Percentiles rank a stretch among this genome's conserved stretches.
Conservation (phyloP, 1,140 invertebrate genomes). For the Archegozetes longisetosus region DNA sequence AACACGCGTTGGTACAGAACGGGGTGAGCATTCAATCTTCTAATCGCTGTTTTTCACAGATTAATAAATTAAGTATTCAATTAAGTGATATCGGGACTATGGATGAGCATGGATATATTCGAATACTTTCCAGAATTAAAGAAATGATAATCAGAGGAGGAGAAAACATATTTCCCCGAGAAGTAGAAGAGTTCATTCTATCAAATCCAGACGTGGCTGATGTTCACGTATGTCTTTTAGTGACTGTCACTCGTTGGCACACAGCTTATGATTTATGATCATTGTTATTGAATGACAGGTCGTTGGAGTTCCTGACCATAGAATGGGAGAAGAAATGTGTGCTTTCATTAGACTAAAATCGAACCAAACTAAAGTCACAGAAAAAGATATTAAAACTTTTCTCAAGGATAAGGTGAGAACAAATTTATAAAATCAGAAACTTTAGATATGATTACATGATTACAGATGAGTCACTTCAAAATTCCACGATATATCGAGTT, state of each 20-base stretch:
- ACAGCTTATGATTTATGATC: neutral
- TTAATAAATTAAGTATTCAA: neutral
- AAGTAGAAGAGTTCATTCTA: constrained; percentile 20
- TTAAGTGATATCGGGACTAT: constrained; percentile 25
- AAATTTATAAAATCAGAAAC: neutral
- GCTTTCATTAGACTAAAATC: constrained; percentile 47
- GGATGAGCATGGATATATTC: constrained; percentile 30
- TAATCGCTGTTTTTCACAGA: neutral
- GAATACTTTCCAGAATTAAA: constrained; percentile 35
- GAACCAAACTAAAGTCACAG: constrained; percentile 31
- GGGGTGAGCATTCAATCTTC: constrained; percentile 30
- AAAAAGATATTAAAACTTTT: constrained; percentile 45
- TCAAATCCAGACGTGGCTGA: constrained; percentile 7
- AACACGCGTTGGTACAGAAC: constrained; percentile 67
- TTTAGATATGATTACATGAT: constrained; percentile 17
- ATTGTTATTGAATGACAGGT: constrained; percentile 31
- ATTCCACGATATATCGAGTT: constrained; percentile 56
- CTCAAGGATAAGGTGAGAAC: constrained; percentile 49
- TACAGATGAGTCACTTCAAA: constrained; percentile 58
- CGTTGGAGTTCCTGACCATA: constrained; percentile 55
- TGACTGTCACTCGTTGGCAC: neutral
- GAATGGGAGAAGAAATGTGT: constrained; percentile 68
- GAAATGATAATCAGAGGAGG: constrained; percentile 41
- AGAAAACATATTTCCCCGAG: constrained; percentile 33
- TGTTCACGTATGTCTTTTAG: constrained; percentile 14